Conservation (phyloP, 2,797 vertebrate genomes). For the Bucorvus abyssinicus region DNA sequence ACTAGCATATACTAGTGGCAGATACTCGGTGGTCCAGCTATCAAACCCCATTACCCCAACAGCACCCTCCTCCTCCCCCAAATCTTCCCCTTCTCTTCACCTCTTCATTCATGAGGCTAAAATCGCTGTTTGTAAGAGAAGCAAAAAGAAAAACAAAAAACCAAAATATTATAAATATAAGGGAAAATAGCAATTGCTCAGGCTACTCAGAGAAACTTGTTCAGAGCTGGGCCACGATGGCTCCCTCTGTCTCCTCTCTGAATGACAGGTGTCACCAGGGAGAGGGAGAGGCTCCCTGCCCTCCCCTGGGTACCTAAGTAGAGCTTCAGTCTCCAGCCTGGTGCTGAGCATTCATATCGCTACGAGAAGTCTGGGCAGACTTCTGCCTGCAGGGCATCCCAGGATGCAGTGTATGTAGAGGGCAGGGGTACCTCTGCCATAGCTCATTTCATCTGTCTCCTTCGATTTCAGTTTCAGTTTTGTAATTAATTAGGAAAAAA, state of each 20-base stretch:
- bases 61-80: not conserved
- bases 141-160: no score
- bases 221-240: not conserved
- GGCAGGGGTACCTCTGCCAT: not conserved
- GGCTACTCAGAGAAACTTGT: not conserved
- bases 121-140: not conserved
- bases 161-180: not conserved
- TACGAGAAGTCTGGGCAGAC: not conserved
- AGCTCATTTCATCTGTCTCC: not conserved
- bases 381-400: not conserved
- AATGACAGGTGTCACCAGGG: not conserved
- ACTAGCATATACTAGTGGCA: not conserved
- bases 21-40: fast-evolving
- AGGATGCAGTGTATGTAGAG: not conserved
- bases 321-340: not conserved
- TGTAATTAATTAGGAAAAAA: not conserved
- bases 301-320: not conserved
- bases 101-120: not conserved
- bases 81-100: not conserved
- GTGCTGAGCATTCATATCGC: fast-evolving
- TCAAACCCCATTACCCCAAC: not conserved
- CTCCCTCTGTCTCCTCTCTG: not conserved
- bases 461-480: not conserved
- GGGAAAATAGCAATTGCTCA: not conserved
- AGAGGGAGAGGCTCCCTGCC: not conserved